Percentiles rank a stretch among this genome's conserved stretches.
phyloP scores from a whole-genome alignment of 1,140 invertebrate genomes.

The Saccostrea glomerata region DNA sequence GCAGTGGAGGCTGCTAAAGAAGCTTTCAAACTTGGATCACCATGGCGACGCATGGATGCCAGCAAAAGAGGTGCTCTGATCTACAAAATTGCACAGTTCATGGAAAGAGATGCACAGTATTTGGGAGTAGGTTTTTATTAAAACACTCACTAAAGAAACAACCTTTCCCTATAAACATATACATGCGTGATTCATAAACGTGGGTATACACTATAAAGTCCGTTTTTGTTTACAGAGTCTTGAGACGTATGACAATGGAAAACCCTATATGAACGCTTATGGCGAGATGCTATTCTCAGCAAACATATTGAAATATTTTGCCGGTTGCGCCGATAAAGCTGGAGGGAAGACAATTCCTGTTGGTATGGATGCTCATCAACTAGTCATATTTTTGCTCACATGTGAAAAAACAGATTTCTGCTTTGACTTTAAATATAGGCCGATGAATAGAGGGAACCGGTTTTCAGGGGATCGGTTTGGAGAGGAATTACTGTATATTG shows the following conservation, averaged over 20 bases:
- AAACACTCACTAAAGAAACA: background rate
- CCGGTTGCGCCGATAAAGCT: slow-evolving; percentile 95
- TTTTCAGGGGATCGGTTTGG: too few species aligned
- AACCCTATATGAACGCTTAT: slow-evolving; percentile 85
- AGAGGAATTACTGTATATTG: too few species aligned
- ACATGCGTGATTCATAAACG: background rate
- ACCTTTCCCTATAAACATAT: background rate
- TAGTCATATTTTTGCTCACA: too few species aligned
- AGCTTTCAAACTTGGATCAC: slow-evolving; percentile 82
- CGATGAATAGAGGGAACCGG: too few species aligned
- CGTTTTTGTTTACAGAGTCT: slow-evolving; percentile 82
- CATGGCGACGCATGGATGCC: slow-evolving; percentile 95
- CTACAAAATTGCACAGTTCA: slow-evolving; percentile 88
- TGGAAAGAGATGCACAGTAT: slow-evolving; percentile 86
- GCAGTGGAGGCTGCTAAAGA: slow-evolving; percentile 91
- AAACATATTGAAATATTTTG: slow-evolving; percentile 85
- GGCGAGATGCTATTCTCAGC: slow-evolving; percentile 9
- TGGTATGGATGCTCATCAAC: slow-evolving; percentile 79
- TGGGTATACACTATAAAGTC: background rate
- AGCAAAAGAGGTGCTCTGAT: slow-evolving; percentile 89
- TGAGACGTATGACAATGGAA: slow-evolving; percentile 94
- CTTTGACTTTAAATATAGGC: too few species aligned
- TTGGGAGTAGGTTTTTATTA: slow-evolving; percentile 82
- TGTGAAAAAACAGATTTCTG: too few species aligned
- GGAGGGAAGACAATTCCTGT: slow-evolving; percentile 92